Evolutionary conservation across 2,797 vertebrate species (phyloP), one percentile per base, ranked within the genome.

Genomic region (Melanotaenia pygmaea): DNA sequence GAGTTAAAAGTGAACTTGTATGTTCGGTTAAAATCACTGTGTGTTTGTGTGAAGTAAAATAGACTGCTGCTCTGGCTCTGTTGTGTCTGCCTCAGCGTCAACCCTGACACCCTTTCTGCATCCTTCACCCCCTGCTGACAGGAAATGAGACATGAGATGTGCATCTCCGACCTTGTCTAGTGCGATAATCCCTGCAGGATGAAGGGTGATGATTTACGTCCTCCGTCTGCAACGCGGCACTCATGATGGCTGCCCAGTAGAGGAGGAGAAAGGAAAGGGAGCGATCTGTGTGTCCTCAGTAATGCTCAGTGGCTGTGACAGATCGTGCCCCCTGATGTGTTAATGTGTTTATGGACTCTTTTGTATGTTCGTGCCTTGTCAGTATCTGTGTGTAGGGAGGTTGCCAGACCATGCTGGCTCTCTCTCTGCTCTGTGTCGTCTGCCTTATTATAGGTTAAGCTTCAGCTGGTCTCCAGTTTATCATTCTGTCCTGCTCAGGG

Each of bases 61-160:
- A 45, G 67, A 58, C 38, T 11, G 45, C 69, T 59, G 77, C 57
- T 26, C 53, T 51, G 77, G 28, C 28, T 85, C 43, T 88, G 86
- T 91, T 87, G 78, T 66, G 80, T 88, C 81, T 89, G 88, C 85
- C 83, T 35, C 1, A 47, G 75, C 81, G 72, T 90, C 84, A 81
- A 72, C 87, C 67, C 67, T 71, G 85, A 80, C 89, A 68, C 89
- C 67, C 70, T 75, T 51, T 70, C 77, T 68, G 65, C 64, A 71
- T 70, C 87, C 87, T 81, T 81, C 76, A 74, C 37, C 79, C 61
- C 74, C 74, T 12, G 7, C 59, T 34, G 78, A 73, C 89, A 91
- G 90, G 88, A 92, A 91, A 84, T 81, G 81, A 88, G 74, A 81
- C 76, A 47, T 28, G 64, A 70, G 70, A 62, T 59, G 3, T 74